Evolutionary conservation across 2,797 vertebrate genomes (phyloP), one percentile per base, ranked within the genome.

Genomic region (Novumbra hubbsi): DNA sequence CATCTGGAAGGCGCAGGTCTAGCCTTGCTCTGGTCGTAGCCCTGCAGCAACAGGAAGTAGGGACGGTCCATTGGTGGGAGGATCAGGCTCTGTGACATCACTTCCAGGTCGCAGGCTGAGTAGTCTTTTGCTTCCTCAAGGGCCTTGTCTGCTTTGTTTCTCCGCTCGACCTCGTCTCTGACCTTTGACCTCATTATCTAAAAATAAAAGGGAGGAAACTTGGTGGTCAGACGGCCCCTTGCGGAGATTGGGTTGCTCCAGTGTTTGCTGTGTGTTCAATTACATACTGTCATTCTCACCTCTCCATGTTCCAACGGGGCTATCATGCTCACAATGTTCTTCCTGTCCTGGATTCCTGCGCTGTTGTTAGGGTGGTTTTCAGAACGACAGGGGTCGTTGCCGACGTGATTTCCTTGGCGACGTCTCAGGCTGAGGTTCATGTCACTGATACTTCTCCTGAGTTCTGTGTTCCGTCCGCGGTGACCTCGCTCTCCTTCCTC

Each of bases 361-460:
- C 79, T 84, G 77, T 90, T 89, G 83, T 81, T 88, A 0, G 84
- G 48, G 28, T 76, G 76, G 72, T 80, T 89, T 73, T 85, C 85
- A 14, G 86, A 48, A 34, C 80, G 86, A 5, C 65, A 81, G 19
- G 84, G 75, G 17, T 93, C 92, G 28, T 83, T 89, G 82, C 75
- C 69, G 32, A 89, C 77, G 0, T 93, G 91, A 83, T 94, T 94
- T 67, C 93, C 92, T 64, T 94, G 94, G 24, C 96, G 93, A 45
- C 95, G 93, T 3, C 95, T 91, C 24, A 95, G 90, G 86, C 94
- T 97, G 73, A 98, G 85, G 87, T 97, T 96, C 93, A 97, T 95
- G 84, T 97, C 96, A 1, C 96, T 97, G 88, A 97, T 96, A 83
- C 96, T 97, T 78, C 96, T 94, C 68, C 96, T 90, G 80, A 98